A percentile compares a stretch with the other conserved stretches of the same genome.
Conservation (phyloP, 2,888 invertebrate species). For the Hofmannophila pseudospretella region DNA sequence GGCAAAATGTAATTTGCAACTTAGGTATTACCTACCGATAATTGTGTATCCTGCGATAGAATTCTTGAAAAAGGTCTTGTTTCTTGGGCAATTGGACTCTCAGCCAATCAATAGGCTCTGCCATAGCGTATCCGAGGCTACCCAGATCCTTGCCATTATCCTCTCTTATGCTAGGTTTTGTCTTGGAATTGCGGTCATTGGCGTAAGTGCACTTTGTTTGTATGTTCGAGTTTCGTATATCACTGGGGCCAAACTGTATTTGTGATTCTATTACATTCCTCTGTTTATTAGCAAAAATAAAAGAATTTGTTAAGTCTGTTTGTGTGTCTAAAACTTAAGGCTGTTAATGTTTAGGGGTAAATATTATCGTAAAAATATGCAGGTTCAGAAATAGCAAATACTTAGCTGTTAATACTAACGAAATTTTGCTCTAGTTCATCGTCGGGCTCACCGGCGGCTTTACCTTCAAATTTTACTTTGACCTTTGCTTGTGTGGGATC, state of each 20-base stretch:
- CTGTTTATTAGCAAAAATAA: not conserved
- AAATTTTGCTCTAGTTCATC: conserved; percentile 30
- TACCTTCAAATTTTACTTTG: conserved; percentile 74
- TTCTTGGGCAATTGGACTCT: conserved; percentile 81
- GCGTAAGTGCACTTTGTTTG: conserved; percentile 10
- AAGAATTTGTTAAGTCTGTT: too few species aligned
- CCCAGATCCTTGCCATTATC: conserved; percentile 65
- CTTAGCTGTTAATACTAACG: conserved; percentile 39
- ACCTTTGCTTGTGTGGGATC: conserved; percentile 82
- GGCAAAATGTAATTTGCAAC: too few species aligned
- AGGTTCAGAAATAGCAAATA: too few species aligned
- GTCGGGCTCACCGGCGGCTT: conserved; percentile 42
- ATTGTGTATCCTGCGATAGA: conserved; percentile 81
- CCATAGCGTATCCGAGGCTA: conserved; percentile 76
- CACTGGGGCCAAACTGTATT: conserved; percentile 35
- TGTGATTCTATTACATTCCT: conserved; percentile 35
- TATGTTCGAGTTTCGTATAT: conserved; percentile 14
- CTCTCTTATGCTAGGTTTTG: conserved; percentile 30
- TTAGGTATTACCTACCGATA: too few species aligned
- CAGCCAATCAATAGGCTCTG: conserved; percentile 80
- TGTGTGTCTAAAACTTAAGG: too few species aligned
- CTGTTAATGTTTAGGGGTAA: too few species aligned
- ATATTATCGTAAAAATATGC: too few species aligned
- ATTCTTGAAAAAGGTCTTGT: conserved; percentile 81
- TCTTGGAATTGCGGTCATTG: conserved; percentile 21